Conservation (phyloP, 2,113 vertebrate species). For the Myiozetetes cayanensis region DNA sequence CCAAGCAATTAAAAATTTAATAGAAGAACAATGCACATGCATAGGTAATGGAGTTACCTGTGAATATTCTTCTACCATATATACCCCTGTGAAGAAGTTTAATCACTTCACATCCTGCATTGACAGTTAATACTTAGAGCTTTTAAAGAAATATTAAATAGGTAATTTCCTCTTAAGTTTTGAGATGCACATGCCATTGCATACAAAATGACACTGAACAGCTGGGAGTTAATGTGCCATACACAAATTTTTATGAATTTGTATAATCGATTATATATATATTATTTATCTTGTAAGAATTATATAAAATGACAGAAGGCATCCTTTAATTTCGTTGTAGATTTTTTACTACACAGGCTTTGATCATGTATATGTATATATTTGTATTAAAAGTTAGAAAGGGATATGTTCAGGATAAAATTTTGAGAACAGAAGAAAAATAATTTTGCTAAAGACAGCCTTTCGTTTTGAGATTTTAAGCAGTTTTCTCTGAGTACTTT, state of each 20-base stretch:
- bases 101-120: not conserved
- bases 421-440: not conserved
- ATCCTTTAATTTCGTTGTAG: not conserved
- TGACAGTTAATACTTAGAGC: conserved; percentile 7
- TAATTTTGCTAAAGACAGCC: not conserved
- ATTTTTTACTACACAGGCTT: not conserved
- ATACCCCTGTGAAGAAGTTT: not conserved
- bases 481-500: not conserved
- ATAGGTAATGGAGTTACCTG: not conserved
- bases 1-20: not conserved
- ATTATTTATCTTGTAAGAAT: not conserved
- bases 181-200: not conserved
- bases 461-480: not conserved
- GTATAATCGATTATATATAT: not conserved
- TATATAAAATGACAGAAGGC: not conserved
- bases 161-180: conserved; percentile 3
- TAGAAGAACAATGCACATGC: not conserved
- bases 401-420: not conserved
- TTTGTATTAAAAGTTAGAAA: not conserved
- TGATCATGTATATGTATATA: not conserved
- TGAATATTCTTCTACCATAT: not conserved
- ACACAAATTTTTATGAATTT: not conserved
- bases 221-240: conserved; percentile 20
- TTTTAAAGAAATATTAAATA: conserved; percentile 27
- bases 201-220: not conserved